These are phyloP conservation scores for Plectrocnemia conspersa DNA, from an alignment of 1,140 invertebrate genomes.

Conservation along the genomic window DNA sequence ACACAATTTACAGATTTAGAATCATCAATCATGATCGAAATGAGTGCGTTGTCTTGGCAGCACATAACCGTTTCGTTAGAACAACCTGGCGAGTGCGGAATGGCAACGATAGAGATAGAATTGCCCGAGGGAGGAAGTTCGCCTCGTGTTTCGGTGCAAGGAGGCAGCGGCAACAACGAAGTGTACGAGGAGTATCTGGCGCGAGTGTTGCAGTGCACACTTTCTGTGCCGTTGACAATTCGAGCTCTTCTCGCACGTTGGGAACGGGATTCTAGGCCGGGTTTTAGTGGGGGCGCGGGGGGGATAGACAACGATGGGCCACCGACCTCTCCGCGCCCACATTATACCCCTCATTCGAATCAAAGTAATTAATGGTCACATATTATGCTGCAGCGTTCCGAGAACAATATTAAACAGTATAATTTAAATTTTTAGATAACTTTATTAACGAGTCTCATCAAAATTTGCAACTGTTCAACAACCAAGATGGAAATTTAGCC, in stretches of 20 bases:
- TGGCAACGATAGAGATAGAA: slow-evolving; percentile 88
- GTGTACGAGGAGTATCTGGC: slow-evolving; percentile 58
- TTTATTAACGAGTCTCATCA: slow-evolving; percentile 50
- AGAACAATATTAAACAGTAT: neutral
- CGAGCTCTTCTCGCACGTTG: slow-evolving; percentile 66
- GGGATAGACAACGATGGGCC: slow-evolving; percentile 46
- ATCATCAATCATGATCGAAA: slow-evolving; percentile 82
- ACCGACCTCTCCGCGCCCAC: slow-evolving; percentile 41
- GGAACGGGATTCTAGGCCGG: slow-evolving; percentile 53
- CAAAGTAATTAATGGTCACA: slow-evolving; percentile 37
- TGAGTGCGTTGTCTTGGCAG: slow-evolving; percentile 82
- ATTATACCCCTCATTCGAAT: slow-evolving; percentile 42
- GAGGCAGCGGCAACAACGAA: slow-evolving; percentile 5
- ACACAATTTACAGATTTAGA: slow-evolving; percentile 68
- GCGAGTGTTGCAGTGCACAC: slow-evolving; percentile 81
- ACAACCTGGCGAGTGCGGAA: slow-evolving; percentile 86
- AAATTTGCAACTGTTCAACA: slow-evolving; percentile 43
- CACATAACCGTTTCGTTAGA: slow-evolving; percentile 88
- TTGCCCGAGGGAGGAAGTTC: slow-evolving; percentile 72
- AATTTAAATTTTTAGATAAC: slow-evolving; percentile 38
- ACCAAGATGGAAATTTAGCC: slow-evolving; percentile 27
- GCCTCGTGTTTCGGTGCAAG: slow-evolving; percentile 57
- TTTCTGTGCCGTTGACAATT: slow-evolving; percentile 85
- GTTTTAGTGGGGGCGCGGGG: slow-evolving; percentile 50
- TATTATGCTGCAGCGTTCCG: too few species aligned